Conservation (phyloP, 2,888 invertebrate species). For the Odontocerum albicorne region DNA sequence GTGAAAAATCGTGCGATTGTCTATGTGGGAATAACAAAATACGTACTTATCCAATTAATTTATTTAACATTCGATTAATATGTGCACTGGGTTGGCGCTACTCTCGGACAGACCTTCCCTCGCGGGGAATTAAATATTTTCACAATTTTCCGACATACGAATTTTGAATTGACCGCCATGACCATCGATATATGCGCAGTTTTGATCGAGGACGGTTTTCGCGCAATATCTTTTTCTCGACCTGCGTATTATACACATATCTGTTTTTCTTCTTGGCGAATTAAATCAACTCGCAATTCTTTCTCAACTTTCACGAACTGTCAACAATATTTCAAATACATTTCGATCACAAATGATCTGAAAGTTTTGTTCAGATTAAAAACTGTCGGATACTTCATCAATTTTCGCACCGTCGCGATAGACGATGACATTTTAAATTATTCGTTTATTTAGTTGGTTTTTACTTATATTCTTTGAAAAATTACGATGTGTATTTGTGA, state of each 20-base stretch:
- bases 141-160: constrained; percentile 13
- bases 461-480: background rate
- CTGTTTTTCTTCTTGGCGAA: no score
- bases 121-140: constrained; percentile 14
- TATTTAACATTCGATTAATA: no score
- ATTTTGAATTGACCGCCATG: constrained; percentile 16
- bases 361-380: no score
- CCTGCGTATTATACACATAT: no score
- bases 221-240: background rate
- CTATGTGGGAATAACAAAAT: background rate
- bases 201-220: background rate
- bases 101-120: background rate
- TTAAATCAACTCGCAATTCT: background rate
- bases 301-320: background rate
- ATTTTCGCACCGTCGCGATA: no score
- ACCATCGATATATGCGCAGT: constrained; percentile 23
- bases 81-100: background rate
- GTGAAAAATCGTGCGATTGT: constrained; percentile 21
- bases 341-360: no score
- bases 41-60: no score
- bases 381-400: no score
- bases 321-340: background rate
- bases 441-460: no score
- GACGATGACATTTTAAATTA: no score
- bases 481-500: no score